Evolutionary conservation across 2,888 invertebrate genomes (phyloP).

Genomic region (Himalopsyche anomala): DNA sequence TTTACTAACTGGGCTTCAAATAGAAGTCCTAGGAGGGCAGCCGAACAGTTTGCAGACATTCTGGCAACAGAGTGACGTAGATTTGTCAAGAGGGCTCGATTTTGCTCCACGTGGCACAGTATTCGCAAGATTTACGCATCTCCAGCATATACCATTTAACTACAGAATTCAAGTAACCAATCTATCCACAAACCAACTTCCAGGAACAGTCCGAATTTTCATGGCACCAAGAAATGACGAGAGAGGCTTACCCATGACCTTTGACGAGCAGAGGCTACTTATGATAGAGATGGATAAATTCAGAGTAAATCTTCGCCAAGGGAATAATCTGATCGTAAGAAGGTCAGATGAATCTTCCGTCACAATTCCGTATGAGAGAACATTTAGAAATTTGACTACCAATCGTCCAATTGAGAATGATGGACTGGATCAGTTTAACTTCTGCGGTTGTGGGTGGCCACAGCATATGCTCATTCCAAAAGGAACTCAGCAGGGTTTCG

Average conservation of each 20-base stretch:
- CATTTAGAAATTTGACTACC: constrained; percentile 83
- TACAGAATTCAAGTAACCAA: constrained; percentile 66
- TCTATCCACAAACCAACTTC: constrained; percentile 44
- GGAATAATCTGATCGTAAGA: constrained; percentile 81
- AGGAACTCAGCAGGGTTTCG: constrained; percentile 68
- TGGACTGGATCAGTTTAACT: constrained; percentile 75
- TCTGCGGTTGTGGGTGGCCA: constrained; percentile 71
- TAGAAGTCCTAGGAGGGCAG: constrained; percentile 57
- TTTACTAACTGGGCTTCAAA: constrained; percentile 53
- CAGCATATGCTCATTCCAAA: constrained; percentile 70
- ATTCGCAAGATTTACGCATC: constrained; percentile 67
- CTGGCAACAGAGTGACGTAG: constrained; percentile 69
- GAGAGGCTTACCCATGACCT: constrained; percentile 58
- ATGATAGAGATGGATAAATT: constrained; percentile 69
- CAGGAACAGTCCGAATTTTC: constrained; percentile 69
- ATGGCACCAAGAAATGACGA: constrained; percentile 69
- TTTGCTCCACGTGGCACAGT: constrained; percentile 67
- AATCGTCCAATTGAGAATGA: constrained; percentile 77
- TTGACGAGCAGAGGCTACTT: constrained; percentile 68
- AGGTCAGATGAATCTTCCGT: constrained; percentile 85
- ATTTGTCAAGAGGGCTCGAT: constrained; percentile 69
- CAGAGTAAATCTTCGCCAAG: constrained; percentile 75
- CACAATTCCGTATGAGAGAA: constrained; percentile 89
- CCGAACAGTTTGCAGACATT: constrained; percentile 66
- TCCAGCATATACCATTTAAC: constrained; percentile 68